Base-by-base conservation (phyloP, 2,888 invertebrate genomes). In the Vesta saturnalis region DNA sequence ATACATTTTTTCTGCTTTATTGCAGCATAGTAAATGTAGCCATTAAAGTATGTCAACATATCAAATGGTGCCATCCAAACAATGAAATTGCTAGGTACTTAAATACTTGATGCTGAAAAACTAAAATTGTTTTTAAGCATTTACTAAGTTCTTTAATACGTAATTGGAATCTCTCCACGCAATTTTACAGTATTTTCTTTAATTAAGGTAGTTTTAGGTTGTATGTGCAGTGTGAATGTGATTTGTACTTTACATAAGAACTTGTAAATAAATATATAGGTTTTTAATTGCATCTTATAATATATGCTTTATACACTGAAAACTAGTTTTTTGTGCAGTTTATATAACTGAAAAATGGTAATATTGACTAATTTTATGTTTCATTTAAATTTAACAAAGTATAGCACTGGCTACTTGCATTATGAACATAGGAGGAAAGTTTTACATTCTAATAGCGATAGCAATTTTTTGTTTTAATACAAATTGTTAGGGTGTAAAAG, bases 111-210 rank as follows among this genome's bases (percentile, higher is more conserved):
- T 68, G 70, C 67, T 67, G 62, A 63, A 69, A 72, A n/a, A 39
- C 47, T 54, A 52, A 60, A 68, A 71, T 71, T 73, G 71, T 65
- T 73, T n/a, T 72, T 65, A 64, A 74, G 74, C 74, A 74, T 74
- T 74, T 74, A 73, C 66, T 57, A 67, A 67, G 47, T 62, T 61
- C 30, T 64, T 68, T 68, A 67, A 70, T 70, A 72, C 68, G 70
- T 70, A 60, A 71, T 70, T 71, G 73, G 75, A 74, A 75, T 74
- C 73, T 73, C 73, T 71, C 62, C 64, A 72, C 72, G 75, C 73
- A 73, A 81, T 81, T 81, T 74, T 81, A 80, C 81, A 82, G 81
- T 82, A 82, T 82, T 81, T 81, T 76, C 77, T 78, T 79, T 79
- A 70, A 79, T 78, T 77, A 76, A 77, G 75, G 69, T 66, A 72